These are phyloP conservation scores for Thamnophis elegans DNA, from an alignment of 2,797 vertebrate genomes.

Conservation along the genomic window DNA sequence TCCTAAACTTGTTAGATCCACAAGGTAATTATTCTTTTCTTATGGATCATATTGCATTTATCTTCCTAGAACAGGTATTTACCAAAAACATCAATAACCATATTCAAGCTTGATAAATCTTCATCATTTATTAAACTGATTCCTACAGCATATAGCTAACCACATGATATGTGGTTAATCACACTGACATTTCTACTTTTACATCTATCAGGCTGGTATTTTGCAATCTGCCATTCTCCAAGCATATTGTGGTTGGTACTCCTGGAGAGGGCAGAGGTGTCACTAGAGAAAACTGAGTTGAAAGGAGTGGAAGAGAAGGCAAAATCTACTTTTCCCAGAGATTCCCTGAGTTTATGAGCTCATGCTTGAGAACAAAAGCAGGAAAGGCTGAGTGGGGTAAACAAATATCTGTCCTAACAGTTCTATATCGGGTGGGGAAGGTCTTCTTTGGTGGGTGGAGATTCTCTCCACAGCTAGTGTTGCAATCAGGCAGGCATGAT, in stretches of 20 bases:
- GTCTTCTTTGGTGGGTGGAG: conserved; percentile 10
- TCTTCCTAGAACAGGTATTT: neutral
- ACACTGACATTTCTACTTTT: neutral
- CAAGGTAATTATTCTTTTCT: neutral
- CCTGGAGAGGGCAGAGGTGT: neutral
- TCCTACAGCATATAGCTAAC: neutral
- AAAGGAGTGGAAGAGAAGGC: neutral
- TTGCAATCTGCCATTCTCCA: neutral
- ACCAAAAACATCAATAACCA: neutral
- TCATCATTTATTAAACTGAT: neutral
- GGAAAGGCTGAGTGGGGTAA: conserved; percentile 48
- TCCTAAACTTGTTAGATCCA: neutral
- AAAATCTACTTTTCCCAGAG: neutral
- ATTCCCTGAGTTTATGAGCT: neutral
- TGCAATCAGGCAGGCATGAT: conserved; percentile 7
- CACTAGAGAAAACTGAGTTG: neutral
- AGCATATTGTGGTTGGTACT: neutral
- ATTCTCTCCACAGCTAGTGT: neutral
- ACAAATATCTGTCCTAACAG: conserved; percentile 50
- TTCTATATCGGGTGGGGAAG: conserved; percentile 34
- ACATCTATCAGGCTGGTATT: neutral
- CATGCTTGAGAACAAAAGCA: conserved; percentile 63
- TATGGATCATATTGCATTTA: neutral
- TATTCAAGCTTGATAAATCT: neutral
- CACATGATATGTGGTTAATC: neutral